Conservation (phyloP, 2,888 invertebrate genomes). For the Agrochola macilenta region DNA sequence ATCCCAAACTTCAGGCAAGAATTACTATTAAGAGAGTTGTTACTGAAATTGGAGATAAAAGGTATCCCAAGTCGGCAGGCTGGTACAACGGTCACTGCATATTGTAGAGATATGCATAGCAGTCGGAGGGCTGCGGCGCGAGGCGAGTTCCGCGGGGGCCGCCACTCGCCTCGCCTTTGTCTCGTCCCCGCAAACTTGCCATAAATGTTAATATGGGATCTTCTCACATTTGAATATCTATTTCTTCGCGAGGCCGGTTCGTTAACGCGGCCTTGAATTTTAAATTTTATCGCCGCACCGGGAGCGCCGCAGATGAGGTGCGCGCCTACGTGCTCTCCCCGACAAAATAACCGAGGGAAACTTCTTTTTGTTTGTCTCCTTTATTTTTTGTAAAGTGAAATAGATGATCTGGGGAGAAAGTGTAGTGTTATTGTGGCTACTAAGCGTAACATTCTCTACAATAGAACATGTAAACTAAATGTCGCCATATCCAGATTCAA, state of each 20-base stretch:
- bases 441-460: constrained; percentile 5
- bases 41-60: constrained; percentile 62
- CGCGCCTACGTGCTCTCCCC: constrained; percentile 89
- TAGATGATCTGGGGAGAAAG: constrained; percentile 68
- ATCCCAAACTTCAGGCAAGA: constrained; percentile 23
- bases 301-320: constrained; percentile 89
- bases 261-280: constrained; percentile 91
- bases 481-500: constrained; percentile 12
- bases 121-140: constrained; percentile 57
- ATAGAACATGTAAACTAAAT: constrained; percentile 1
- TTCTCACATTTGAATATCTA: constrained; percentile 91
- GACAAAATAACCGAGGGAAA: constrained; percentile 85
- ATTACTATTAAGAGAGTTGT: constrained; percentile 55
- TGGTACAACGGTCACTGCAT: constrained; percentile 71
- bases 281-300: constrained; percentile 89
- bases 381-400: constrained; percentile 79
- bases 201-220: constrained; percentile 91
- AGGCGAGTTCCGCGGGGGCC: constrained; percentile 75
- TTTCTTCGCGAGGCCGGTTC: constrained; percentile 90
- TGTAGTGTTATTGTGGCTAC: constrained; percentile 38
- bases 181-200: constrained; percentile 90
- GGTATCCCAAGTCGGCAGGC: constrained; percentile 55
- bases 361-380: constrained; percentile 84
- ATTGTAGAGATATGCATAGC: constrained; percentile 74
- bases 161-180: constrained; percentile 81